These are phyloP conservation scores for Parnassius apollo DNA, from an alignment of 2,888 invertebrate genomes.

Conservation along the genomic window DNA sequence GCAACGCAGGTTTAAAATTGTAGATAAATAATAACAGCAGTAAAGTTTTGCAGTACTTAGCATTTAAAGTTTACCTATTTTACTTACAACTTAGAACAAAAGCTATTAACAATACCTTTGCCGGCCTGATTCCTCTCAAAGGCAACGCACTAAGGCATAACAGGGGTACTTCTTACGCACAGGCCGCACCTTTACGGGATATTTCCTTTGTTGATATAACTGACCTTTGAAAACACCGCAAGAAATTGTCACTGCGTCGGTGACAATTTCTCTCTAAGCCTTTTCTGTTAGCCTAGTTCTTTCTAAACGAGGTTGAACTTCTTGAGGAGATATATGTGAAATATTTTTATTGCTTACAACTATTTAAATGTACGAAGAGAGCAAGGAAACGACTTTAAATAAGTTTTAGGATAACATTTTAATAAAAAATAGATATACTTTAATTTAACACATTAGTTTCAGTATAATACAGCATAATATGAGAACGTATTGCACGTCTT, in stretches of 20 bases:
- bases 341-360: not conserved
- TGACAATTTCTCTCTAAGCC: conserved; percentile 25
- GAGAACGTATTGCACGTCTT: too few relatives aligned
- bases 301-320: not conserved
- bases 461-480: too few relatives aligned
- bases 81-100: conserved; percentile 8
- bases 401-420: too few relatives aligned
- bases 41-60: not conserved
- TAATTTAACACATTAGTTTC: too few relatives aligned
- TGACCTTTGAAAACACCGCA: conserved; percentile 20
- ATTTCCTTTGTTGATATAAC: conserved; percentile 26
- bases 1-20: too few relatives aligned
- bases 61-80: conserved; percentile 1
- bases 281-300: conserved; percentile 26
- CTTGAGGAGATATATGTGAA: not conserved
- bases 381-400: too few relatives aligned
- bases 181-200: conserved; percentile 27
- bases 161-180: conserved; percentile 28
- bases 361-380: too few relatives aligned
- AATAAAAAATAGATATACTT: too few relatives aligned
- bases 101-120: conserved; percentile 20
- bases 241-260: conserved; percentile 18
- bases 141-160: conserved; percentile 34
- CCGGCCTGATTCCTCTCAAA: conserved; percentile 30
- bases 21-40: not conserved